Percentiles rank a stretch among this genome's conserved stretches.
phyloP scores from a whole-genome alignment of 2,888 invertebrate genomes.

The Cheiracanthium punctorium region DNA sequence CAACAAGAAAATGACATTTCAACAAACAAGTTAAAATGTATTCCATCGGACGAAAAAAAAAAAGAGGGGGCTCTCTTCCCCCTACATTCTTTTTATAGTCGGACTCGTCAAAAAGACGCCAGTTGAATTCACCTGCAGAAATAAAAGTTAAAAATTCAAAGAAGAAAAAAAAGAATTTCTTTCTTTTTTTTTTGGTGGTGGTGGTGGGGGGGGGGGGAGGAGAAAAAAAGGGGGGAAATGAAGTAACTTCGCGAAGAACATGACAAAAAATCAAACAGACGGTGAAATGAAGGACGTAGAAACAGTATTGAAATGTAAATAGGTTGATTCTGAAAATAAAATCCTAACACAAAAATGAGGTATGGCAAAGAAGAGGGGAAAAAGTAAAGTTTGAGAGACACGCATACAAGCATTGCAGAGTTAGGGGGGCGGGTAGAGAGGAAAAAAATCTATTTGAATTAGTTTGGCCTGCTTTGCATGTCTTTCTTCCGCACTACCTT shows the following conservation, averaged over 20 bases:
- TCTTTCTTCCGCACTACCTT: too few relatives aligned
- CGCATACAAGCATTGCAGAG: too few relatives aligned
- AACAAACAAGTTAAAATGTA: background rate
- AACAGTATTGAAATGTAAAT: background rate
- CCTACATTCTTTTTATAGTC: background rate
- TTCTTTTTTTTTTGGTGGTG: too few relatives aligned
- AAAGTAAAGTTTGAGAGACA: background rate
- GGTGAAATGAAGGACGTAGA: background rate
- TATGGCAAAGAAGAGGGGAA: background rate
- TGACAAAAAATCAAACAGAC: background rate
- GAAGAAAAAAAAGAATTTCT: background rate
- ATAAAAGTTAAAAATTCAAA: background rate
- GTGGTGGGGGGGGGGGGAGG: background rate
- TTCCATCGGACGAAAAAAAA: background rate
- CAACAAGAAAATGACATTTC: background rate
- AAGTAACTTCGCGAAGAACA: background rate
- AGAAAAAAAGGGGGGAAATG: too few relatives aligned
- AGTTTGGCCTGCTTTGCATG: too few relatives aligned
- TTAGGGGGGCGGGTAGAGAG: too few relatives aligned
- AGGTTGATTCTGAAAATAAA: background rate
- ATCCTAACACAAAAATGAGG: background rate
- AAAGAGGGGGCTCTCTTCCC: too few relatives aligned
- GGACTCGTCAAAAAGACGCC: background rate
- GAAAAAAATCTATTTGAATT: too few relatives aligned
- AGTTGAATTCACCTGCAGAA: background rate